Percentiles rank a stretch among this genome's conserved stretches.
phyloP scores from a whole-genome alignment of 2,113 vertebrate species.

The Entosphenus tridentatus region DNA sequence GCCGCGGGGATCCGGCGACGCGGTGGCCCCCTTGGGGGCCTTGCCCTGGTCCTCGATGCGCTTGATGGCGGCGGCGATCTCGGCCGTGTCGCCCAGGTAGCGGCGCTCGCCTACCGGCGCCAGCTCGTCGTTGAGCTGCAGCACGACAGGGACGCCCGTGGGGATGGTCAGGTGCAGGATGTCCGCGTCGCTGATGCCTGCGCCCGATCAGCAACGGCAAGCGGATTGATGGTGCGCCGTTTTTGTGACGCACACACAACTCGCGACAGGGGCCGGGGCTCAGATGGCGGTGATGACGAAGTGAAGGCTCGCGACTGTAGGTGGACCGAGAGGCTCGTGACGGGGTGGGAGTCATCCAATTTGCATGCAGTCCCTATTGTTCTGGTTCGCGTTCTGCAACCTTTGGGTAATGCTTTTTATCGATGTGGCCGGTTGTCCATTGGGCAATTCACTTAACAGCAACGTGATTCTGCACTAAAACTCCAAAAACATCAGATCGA shows the following conservation, averaged over 20 bases:
- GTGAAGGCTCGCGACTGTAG: background rate
- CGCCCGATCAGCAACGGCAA: background rate
- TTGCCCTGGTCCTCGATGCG: slow-evolving; percentile 96
- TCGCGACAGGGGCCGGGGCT: background rate
- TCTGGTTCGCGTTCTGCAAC: too few species aligned
- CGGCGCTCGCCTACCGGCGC: slow-evolving; percentile 39
- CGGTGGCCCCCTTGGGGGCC: slow-evolving; percentile 16
- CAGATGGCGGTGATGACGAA: background rate
- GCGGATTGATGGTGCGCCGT: background rate
- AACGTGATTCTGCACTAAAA: too few species aligned
- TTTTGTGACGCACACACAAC: background rate
- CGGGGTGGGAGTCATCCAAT: background rate
- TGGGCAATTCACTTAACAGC: too few species aligned
- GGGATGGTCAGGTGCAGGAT: slow-evolving; percentile 66
- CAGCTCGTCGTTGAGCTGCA: slow-evolving; percentile 68
- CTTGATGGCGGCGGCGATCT: slow-evolving; percentile 74
- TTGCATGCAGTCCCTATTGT: too few species aligned
- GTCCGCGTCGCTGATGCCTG: slow-evolving; percentile 63
- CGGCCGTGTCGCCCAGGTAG: slow-evolving; percentile 67
- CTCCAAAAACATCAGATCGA: too few species aligned
- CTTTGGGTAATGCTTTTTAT: too few species aligned
- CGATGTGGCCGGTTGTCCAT: too few species aligned
- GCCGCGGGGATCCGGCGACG: too few species aligned
- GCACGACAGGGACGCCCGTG: slow-evolving; percentile 62
- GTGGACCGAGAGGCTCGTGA: background rate